Base-by-base conservation (phyloP, 2,888 invertebrate species). In the Lamellibrachia satsuma region DNA sequence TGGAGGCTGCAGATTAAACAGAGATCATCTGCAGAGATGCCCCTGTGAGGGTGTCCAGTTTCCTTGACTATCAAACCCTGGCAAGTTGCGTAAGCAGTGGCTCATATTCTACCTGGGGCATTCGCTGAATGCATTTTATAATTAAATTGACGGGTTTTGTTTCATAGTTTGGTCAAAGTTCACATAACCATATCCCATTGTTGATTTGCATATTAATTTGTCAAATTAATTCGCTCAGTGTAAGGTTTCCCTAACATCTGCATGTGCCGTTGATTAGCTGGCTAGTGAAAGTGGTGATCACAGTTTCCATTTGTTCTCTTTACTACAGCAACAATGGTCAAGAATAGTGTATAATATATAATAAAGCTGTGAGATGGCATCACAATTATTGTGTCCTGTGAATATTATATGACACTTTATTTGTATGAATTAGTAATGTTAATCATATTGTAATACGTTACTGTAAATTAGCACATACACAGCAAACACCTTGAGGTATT, bases 171-270 rank as follows among this genome's bases (percentile, higher is more conserved):
- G 75, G 75, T 75, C 75, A 75, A 75, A 75, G 11, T 11, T 75
- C 75, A 75, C 75, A 75, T 75, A 75, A 75, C 15, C 75, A 75
- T 22, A n/a, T 75, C 4, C n/a, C 75, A 15, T 75, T 75, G 75
- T 75, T 75, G n/a, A 75, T 75, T 75, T 75, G 75, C 75, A 75
- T 75, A 75, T 75, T 75, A 75, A 75, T 75, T 75, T 75, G 75
- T 75, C 75, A 75, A 75, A 75, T 75, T 75, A 75, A 75, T 75
- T 75, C 75, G 22, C 75, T 75, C 75, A 75, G 75, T 75, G n/a
- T 75, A 75, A 75, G 75, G 75, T 75, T 75, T 75, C 75, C 75
- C n/a, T 22, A 75, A 75, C 75, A 75, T 75, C 75, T 75, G 75
- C 75, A 75, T 75, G 75, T 75, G 75, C n/a, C 6, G 55, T 75